These are phyloP conservation scores for Chironomus striatipennis DNA, from an alignment of 1,140 invertebrate genomes.

Conservation along the genomic window DNA sequence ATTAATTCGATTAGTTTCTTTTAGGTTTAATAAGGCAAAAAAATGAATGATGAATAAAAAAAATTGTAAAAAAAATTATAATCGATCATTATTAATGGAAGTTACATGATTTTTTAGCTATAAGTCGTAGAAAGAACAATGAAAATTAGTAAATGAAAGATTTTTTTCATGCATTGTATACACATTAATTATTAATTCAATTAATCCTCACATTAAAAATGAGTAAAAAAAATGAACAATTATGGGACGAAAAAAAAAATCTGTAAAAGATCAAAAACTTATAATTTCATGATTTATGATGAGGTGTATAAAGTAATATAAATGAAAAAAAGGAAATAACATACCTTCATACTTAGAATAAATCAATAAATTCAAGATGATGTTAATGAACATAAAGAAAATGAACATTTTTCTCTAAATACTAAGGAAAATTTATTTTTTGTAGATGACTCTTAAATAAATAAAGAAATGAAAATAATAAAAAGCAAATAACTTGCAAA, in stretches of 20 bases:
- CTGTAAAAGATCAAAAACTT: neutral
- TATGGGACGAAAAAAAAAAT: conserved; percentile 1
- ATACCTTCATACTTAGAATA: neutral
- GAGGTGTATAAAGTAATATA: conserved; percentile 2
- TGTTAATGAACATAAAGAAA: neutral
- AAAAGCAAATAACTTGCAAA: conserved; percentile 8
- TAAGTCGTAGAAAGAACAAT: conserved; percentile 13
- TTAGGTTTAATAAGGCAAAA: neutral
- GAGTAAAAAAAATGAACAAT: neutral
- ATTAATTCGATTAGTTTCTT: neutral
- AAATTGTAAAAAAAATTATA: conserved; percentile 2
- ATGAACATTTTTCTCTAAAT: conserved; percentile 8
- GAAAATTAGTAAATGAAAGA: neutral
- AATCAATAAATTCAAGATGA: conserved; percentile 9
- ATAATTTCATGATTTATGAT: neutral
- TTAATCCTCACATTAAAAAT: neutral
- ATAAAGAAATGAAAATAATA: too few species aligned
- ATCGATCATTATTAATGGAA: neutral
- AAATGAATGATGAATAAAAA: neutral
- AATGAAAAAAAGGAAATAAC: conserved; percentile 4
- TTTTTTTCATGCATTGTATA: conserved; percentile 9
- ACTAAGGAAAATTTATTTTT: conserved; percentile 9
- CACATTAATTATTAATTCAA: conserved; percentile 3
- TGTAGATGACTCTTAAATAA: neutral
- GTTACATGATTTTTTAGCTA: neutral